Evolutionary conservation across 2,113 vertebrate genomes (phyloP).

Genomic region (Chlorodrepanis virens): DNA sequence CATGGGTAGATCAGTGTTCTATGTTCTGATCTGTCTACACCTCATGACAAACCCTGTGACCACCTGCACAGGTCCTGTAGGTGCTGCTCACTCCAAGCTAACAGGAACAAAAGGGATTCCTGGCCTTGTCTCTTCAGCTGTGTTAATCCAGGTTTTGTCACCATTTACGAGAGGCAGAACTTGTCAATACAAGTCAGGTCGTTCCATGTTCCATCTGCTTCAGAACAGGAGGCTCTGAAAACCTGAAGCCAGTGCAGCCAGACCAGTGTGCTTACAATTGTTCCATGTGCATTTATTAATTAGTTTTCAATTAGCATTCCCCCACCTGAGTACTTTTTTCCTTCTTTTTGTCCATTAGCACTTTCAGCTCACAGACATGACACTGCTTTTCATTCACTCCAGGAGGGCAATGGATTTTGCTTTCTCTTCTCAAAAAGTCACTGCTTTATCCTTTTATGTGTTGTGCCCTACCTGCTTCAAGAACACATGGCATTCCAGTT

Average conservation of each 20-base stretch:
- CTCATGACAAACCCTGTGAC: too few species aligned
- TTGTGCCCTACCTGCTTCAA: neutral
- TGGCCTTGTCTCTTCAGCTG: neutral
- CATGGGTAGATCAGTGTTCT: too few species aligned
- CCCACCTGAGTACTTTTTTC: neutral
- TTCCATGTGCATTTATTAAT: neutral
- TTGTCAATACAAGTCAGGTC: neutral
- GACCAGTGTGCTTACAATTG: neutral
- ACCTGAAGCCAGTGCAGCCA: neutral
- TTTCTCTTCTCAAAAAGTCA: neutral
- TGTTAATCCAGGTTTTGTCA: neutral
- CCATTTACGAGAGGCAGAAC: neutral
- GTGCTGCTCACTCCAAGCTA: neutral
- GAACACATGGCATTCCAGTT: neutral
- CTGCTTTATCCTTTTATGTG: neutral
- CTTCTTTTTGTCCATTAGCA: neutral
- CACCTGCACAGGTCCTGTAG: neutral
- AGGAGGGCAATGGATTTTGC: accelerated
- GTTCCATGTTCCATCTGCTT: neutral
- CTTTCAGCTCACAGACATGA: neutral
- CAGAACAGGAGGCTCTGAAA: neutral
- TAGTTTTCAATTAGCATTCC: neutral
- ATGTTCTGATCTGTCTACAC: too few species aligned
- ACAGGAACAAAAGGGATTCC: neutral
- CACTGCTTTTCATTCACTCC: neutral